Evolutionary conservation across 2,888 invertebrate species (phyloP).

Genomic region (Tipula unca): DNA sequence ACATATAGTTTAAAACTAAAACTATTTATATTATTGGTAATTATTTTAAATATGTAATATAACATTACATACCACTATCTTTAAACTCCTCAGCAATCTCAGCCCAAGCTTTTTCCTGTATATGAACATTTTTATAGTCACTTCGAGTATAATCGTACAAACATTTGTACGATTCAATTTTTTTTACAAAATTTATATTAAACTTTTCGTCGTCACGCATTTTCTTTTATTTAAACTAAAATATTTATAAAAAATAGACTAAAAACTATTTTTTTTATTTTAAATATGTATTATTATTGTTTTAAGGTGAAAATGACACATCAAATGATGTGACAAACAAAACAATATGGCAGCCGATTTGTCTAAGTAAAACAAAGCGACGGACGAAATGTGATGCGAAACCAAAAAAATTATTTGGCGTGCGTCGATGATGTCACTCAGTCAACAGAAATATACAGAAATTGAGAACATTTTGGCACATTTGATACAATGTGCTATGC

Average conservation of each 20-base stretch:
- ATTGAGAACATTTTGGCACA: background rate
- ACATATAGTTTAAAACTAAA: background rate
- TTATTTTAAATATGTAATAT: background rate
- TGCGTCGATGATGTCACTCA: background rate
- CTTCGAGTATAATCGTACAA: conserved; percentile 44
- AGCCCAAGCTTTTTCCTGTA: conserved; percentile 41
- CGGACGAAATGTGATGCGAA: background rate
- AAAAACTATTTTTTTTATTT: background rate
- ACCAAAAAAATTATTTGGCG: background rate
- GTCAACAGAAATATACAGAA: background rate
- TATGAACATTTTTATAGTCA: conserved; percentile 42
- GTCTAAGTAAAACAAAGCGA: background rate
- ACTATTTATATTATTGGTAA: background rate
- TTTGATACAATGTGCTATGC: background rate
- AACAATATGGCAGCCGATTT: conserved; percentile 16
- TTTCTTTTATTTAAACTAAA: background rate
- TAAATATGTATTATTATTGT: background rate
- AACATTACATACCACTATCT: conserved; percentile 40
- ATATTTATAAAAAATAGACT: background rate
- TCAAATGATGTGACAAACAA: conserved; percentile 9
- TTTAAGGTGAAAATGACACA: background rate
- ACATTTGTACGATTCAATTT: conserved; percentile 44
- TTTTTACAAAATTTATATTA: conserved; percentile 44
- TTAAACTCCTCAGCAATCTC: conserved; percentile 38
- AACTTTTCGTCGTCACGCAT: conserved; percentile 44